Conservation (phyloP, 2,113 vertebrate genomes). For the Psammodynastes pulverulentus region DNA sequence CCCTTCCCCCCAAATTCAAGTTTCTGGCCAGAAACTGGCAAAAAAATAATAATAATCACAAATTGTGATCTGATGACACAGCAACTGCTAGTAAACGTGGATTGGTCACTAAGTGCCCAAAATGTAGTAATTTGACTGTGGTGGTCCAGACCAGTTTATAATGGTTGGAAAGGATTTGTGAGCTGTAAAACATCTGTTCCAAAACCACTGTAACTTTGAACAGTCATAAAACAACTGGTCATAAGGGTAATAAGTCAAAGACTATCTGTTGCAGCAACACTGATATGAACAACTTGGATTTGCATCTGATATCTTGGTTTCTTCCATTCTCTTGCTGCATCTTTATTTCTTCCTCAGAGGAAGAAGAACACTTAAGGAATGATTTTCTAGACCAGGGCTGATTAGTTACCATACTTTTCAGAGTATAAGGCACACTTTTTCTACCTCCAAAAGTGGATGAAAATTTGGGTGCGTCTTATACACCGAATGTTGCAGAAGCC, state of each 20-base stretch:
- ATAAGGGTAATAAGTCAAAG: neutral
- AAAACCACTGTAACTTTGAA: neutral
- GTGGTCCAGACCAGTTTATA: neutral
- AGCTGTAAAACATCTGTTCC: neutral
- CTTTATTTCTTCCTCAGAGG: neutral
- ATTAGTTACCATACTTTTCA: no score
- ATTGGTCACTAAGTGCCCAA: no score
- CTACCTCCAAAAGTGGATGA: no score
- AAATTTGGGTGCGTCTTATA: no score
- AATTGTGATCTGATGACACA: no score
- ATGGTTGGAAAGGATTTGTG: neutral
- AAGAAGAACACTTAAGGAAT: neutral
- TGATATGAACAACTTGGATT: neutral
- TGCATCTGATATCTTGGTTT: neutral
- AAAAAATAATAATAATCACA: no score
- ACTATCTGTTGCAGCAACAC: neutral
- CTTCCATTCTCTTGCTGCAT: neutral
- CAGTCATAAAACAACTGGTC: neutral
- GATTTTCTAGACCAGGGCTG: neutral
- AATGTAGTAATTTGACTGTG: neutral
- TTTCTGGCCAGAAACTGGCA: no score
- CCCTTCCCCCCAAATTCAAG: no score
- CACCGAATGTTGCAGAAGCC: no score
- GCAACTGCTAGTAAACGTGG: no score
- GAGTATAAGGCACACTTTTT: no score